phyloP scores from a whole-genome alignment of 2,888 invertebrate species.

The Drosophila prolongata region DNA sequence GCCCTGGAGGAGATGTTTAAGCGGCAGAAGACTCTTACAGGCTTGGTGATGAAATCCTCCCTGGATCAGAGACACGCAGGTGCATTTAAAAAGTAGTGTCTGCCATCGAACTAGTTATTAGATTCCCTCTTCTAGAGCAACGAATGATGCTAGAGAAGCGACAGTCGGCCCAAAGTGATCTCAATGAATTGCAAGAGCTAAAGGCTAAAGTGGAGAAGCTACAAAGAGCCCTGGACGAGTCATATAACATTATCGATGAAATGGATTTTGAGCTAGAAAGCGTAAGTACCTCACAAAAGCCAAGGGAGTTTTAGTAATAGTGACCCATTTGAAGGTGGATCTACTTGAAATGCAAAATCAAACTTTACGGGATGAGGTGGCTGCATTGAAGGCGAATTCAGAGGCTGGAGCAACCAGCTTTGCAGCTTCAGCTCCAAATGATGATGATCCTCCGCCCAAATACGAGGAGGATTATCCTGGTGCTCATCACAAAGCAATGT shows the following conservation, averaged over 20 bases:
- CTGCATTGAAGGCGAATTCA: slow-evolving; percentile 55
- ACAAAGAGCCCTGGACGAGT: slow-evolving; percentile 76
- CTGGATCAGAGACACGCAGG: slow-evolving; percentile 64
- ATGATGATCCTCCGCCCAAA: slow-evolving; percentile 57
- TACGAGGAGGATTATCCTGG: slow-evolving; percentile 44
- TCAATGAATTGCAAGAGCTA: slow-evolving; percentile 48
- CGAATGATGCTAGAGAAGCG: slow-evolving; percentile 53
- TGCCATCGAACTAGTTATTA: background rate
- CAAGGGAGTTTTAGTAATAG: fast-evolving
- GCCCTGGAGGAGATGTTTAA: slow-evolving; percentile 79
- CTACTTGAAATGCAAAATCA: slow-evolving; percentile 81
- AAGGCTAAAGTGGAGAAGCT: slow-evolving; percentile 58
- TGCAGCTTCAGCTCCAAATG: background rate
- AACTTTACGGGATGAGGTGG: slow-evolving; percentile 73
- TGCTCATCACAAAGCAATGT: slow-evolving; percentile 1
- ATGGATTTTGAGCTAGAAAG: slow-evolving; percentile 83
- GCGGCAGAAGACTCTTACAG: slow-evolving; percentile 79
- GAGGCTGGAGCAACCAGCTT: slow-evolving; percentile 1
- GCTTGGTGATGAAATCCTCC: slow-evolving; percentile 81
- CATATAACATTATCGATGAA: slow-evolving; percentile 82
- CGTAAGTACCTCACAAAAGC: slow-evolving; percentile 54
- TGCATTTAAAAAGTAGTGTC: background rate
- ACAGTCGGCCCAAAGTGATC: slow-evolving; percentile 39
- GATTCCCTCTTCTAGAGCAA: slow-evolving; percentile 53
- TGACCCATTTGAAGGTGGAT: slow-evolving; percentile 64